Base-by-base conservation (phyloP, 2,797 vertebrate genomes). In the Microchirus variegatus region DNA sequence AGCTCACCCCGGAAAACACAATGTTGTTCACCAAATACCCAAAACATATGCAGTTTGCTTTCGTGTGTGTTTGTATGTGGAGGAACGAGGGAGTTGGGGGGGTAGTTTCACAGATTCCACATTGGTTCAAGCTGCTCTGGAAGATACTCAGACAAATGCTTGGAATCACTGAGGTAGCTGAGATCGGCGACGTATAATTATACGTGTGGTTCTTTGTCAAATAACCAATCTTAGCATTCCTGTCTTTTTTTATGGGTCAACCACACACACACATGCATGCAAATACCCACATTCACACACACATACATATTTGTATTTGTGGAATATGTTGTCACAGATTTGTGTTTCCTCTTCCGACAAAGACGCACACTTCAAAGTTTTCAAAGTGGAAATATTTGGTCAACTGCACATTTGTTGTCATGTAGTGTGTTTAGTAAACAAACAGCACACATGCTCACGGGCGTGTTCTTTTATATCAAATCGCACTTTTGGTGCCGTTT, bases 111-210 rank as follows among this genome's bases (percentile, higher is more conserved):
- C 77, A 76, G 59, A 81, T 73, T 74, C 70, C 78, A 15, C 80
- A 77, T 78, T 18, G 73, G 75, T 69, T 78, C 79, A 42, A 35
- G 78, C 66, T 62, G 70, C 67, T 70, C 57, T 85, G 80, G 77
- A 84, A 82, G 76, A 72, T 75, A 74, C 79, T 77, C 81, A 84
- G 76, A 87, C 83, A 82, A 66, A 87, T 87, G 67, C 81, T 85
- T 86, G 66, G 77, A 84, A 88, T 88, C 80, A 82, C 84, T 85
- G 85, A 84, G 89, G 85, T 85, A 17, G 49, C 49, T 78, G 31
- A 86, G 78, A 88, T 84, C 80, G 78, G 67, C 73, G 73, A 77
- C 71, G 71, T 80, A 62, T 90, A 87, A 89, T 90, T 91, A 89
- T 75, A 68, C 13, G 10, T 79, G 85, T 13, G 83, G 85, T 80